phyloP scores from a whole-genome alignment of 2,888 invertebrate genomes.

The Drosophila algonquin region DNA sequence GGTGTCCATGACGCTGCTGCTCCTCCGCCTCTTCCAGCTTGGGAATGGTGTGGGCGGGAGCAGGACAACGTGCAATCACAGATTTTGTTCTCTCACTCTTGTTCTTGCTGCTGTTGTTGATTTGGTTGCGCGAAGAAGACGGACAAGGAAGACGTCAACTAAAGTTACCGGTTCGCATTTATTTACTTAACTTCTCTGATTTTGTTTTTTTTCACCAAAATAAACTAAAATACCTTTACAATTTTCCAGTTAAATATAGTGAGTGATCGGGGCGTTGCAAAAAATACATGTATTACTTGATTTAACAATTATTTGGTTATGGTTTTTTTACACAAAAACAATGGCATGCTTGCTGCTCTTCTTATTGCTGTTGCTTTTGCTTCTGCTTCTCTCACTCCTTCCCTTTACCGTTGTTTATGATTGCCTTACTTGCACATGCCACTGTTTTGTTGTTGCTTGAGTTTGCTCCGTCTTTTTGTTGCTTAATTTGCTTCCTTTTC shows the following conservation, averaged over 20 bases:
- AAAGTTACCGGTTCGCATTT: conserved; percentile 66
- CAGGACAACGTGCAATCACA: conserved; percentile 67
- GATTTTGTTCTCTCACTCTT: conserved; percentile 35
- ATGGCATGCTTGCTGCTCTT: conserved; percentile 53
- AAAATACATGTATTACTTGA: conserved; percentile 22
- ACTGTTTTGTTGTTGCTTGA: conserved; percentile 51
- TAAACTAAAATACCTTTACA: not conserved
- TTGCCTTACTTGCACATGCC: conserved; percentile 70
- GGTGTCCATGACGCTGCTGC: conserved; percentile 81
- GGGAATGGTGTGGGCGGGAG: conserved; percentile 28
- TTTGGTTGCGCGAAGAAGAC: conserved; percentile 31
- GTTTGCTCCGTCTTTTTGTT: conserved; percentile 54
- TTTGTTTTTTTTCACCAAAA: not conserved
- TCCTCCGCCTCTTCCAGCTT: conserved; percentile 13
- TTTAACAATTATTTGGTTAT: conserved; percentile 38
- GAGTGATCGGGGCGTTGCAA: conserved; percentile 6
- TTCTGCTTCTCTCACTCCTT: conserved; percentile 28
- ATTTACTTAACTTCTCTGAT: conserved; percentile 46
- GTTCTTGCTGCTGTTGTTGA: conserved; percentile 28
- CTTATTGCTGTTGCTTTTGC: conserved; percentile 36
- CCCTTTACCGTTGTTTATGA: conserved; percentile 69
- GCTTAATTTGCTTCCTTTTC: conserved; percentile 67
- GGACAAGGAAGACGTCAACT: conserved; percentile 39
- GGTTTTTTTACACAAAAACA: conserved; percentile 35
- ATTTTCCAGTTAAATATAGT: not conserved